phyloP scores from a whole-genome alignment of 2,888 invertebrate species.

The Leucoma salicis region DNA sequence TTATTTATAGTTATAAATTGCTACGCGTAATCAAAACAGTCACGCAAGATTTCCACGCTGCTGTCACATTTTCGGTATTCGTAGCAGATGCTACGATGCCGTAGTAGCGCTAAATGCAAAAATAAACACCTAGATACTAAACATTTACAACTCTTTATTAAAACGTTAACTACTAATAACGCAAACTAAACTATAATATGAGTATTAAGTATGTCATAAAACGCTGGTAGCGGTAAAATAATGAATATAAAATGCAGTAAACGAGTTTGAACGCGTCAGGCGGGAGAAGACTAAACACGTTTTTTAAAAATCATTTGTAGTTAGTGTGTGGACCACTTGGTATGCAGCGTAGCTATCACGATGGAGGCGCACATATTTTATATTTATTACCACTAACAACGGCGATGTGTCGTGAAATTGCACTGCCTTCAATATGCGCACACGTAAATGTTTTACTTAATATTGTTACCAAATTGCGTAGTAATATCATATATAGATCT shows the following conservation, averaged over 20 bases:
- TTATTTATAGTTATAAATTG: too few species aligned
- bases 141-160: slow-evolving; percentile 21
- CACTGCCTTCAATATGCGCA: slow-evolving; percentile 52
- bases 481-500: background rate
- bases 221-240: slow-evolving; percentile 42
- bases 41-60: too few species aligned
- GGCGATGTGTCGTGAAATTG: slow-evolving; percentile 62
- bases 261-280: slow-evolving; percentile 53
- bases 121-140: too few species aligned
- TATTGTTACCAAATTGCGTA: slow-evolving; percentile 18
- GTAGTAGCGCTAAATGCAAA: too few species aligned
- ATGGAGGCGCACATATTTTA: slow-evolving; percentile 67
- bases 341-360: slow-evolving; percentile 52
- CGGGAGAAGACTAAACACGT: background rate
- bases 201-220: slow-evolving; percentile 52
- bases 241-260: slow-evolving; percentile 65
- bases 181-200: slow-evolving; percentile 33
- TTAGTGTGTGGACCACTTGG: slow-evolving; percentile 55
- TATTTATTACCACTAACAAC: slow-evolving; percentile 66
- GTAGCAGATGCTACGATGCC: too few species aligned
- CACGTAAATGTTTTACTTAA: slow-evolving; percentile 42
- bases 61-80: too few species aligned
- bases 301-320: slow-evolving; percentile 46
- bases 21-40: too few species aligned
- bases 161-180: slow-evolving; percentile 23